phyloP scores from a whole-genome alignment of 1,140 invertebrate genomes.

The Lithobius niger region DNA sequence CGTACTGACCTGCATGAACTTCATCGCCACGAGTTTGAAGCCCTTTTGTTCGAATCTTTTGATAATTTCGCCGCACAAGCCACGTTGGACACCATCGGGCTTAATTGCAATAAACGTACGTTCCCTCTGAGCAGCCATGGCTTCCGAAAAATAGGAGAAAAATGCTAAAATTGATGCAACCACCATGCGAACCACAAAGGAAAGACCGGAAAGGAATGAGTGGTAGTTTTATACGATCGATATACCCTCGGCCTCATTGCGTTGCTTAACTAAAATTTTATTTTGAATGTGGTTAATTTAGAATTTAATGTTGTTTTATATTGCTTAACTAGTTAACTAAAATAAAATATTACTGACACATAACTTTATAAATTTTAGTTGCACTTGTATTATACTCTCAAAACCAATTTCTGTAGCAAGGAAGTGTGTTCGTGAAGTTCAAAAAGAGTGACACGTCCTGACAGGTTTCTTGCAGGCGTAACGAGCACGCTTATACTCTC shows the following conservation, averaged over 20 bases:
- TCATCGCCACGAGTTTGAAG: slow-evolving; percentile 93
- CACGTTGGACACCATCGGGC: slow-evolving; percentile 95
- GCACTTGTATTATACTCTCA: too few relatives aligned
- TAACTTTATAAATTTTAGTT: too few relatives aligned
- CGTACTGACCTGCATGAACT: slow-evolving; percentile 74
- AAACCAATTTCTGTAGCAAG: too few relatives aligned
- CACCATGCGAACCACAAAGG: slow-evolving; percentile 38
- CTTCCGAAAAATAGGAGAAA: slow-evolving; percentile 39
- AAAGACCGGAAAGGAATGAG: slow-evolving; percentile 58
- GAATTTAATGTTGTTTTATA: too few relatives aligned
- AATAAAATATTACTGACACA: too few relatives aligned
- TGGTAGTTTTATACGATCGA: slow-evolving; percentile 28
- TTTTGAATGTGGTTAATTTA: too few relatives aligned
- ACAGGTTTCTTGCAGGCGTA: too few relatives aligned
- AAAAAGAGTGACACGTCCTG: too few relatives aligned
- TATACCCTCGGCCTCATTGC: background rate
- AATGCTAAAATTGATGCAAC: slow-evolving; percentile 33
- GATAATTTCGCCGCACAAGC: slow-evolving; percentile 90
- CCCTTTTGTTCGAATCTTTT: slow-evolving; percentile 92
- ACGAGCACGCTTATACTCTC: too few relatives aligned
- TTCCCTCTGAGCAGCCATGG: slow-evolving; percentile 65
- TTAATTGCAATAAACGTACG: slow-evolving; percentile 98
- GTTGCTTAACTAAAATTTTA: too few relatives aligned
- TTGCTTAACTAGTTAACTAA: too few relatives aligned
- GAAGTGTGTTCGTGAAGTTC: too few relatives aligned